Percentiles rank a stretch among this genome's conserved stretches.
Conservation (phyloP, 2,888 invertebrate species). For the Ochropleura leucogaster region DNA sequence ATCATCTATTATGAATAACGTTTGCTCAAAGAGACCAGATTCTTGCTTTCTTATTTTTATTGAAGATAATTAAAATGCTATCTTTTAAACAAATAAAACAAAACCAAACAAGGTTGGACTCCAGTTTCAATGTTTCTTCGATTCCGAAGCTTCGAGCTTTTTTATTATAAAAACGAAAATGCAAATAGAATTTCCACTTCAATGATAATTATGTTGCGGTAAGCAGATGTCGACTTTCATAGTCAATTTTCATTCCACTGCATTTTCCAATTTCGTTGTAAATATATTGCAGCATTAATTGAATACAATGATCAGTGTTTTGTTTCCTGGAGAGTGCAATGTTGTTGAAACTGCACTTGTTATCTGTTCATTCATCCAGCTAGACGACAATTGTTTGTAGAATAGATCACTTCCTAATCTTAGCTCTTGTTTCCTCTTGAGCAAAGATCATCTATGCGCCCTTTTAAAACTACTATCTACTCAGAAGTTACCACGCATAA, state of each 20-base stretch:
- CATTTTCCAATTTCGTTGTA: constrained; percentile 21
- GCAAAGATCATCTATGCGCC: no score
- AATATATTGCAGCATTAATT: constrained; percentile 25
- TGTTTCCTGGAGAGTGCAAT: neutral
- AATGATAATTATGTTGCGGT: constrained; percentile 26
- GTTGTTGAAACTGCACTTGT: neutral
- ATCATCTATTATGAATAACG: neutral
- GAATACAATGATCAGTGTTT: constrained; percentile 4
- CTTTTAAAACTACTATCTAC: constrained; percentile 16
- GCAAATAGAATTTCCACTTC: constrained; percentile 41
- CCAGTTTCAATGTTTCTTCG: constrained; percentile 8
- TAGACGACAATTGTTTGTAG: neutral
- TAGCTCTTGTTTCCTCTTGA: neutral
- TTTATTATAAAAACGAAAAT: constrained; percentile 26
- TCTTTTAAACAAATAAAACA: constrained; percentile 27
- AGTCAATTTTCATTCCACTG: constrained; percentile 16
- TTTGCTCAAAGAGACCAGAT: constrained; percentile 2
- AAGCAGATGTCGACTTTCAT: constrained; percentile 27
- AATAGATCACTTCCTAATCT: neutral
- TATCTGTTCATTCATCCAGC: neutral
- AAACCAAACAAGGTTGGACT: neutral
- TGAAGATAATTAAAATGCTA: neutral
- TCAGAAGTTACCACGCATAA: constrained; percentile 2
- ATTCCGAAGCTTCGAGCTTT: constrained; percentile 27
- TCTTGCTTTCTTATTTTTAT: neutral